Percentiles rank a stretch among this genome's conserved stretches.
These are phyloP conservation scores for Diarsia brunnea DNA, from an alignment of 2,888 invertebrate genomes.

Conservation along the genomic window DNA sequence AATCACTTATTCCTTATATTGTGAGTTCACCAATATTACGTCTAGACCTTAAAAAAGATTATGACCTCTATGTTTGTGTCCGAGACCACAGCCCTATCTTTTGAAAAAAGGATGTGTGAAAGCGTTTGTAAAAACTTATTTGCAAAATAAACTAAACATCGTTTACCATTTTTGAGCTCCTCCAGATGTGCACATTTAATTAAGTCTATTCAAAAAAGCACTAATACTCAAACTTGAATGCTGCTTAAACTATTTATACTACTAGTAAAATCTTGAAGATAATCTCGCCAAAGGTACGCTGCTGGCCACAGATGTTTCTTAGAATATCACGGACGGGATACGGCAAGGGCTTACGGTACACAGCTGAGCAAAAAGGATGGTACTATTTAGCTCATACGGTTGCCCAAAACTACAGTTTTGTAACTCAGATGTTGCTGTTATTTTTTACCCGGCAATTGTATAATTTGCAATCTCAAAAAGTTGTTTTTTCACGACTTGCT, in stretches of 20 bases:
- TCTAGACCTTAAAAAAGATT: no score
- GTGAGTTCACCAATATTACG: no score
- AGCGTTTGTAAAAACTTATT: no score
- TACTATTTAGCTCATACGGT: conserved; percentile 19
- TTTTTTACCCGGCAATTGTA: neutral
- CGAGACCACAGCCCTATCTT: no score
- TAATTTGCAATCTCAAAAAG: neutral
- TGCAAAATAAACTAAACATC: no score
- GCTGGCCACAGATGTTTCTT: conserved; percentile 42
- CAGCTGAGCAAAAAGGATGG: conserved; percentile 45
- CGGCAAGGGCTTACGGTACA: conserved; percentile 25
- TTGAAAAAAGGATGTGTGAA: no score
- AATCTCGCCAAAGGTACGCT: conserved; percentile 16
- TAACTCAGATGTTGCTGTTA: neutral
- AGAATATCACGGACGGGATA: conserved; percentile 28
- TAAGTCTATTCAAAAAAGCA: no score
- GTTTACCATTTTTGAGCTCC: no score
- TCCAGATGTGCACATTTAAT: no score
- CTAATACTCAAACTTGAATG: neutral
- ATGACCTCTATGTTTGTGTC: no score
- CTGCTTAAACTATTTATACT: neutral
- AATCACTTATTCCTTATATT: no score
- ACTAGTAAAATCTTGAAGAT: conserved; percentile 25
- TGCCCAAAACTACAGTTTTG: conserved; percentile 26
- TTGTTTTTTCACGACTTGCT: neutral